These are phyloP conservation scores for Choloepus hoffmanni DNA, from an alignment of 2,113 vertebrate species.

Conservation along the genomic window DNA sequence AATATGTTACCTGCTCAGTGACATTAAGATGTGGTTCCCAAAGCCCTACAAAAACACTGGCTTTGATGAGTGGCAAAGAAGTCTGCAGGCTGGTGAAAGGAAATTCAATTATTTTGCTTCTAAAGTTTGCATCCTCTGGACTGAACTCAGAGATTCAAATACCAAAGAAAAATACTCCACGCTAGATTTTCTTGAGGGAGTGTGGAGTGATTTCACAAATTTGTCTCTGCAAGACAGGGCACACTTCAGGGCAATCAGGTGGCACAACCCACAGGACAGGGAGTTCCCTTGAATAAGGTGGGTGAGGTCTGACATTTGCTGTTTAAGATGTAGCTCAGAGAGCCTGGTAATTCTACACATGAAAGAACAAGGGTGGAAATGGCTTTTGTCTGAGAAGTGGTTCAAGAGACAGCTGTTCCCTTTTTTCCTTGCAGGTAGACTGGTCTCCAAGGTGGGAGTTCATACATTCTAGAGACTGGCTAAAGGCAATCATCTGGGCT, in stretches of 20 bases:
- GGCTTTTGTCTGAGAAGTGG: slow-evolving; percentile 66
- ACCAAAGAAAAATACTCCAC: slow-evolving; percentile 44
- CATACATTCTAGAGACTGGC: neutral
- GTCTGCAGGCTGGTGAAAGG: slow-evolving; percentile 45
- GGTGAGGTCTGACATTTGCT: rapidly evolving
- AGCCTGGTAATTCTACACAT: rapidly evolving
- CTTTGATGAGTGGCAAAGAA: slow-evolving; percentile 78
- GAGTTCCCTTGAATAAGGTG: rapidly evolving
- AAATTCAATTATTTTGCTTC: slow-evolving; percentile 21
- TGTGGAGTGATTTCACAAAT: neutral
- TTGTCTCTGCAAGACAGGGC: slow-evolving; percentile 39
- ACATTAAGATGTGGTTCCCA: slow-evolving; percentile 77
- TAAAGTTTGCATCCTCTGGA: slow-evolving; percentile 54
- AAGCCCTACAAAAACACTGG: slow-evolving; percentile 46
- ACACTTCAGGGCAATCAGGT: neutral
- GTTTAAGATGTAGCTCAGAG: slow-evolving; percentile 40
- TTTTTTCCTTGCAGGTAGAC: slow-evolving; percentile 39
- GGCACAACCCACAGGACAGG: neutral
- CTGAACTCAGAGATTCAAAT: slow-evolving; percentile 52
- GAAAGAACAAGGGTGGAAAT: neutral
- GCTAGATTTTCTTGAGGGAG: slow-evolving; percentile 14
- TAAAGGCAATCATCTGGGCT: neutral
- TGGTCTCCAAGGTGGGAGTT: slow-evolving; percentile 45
- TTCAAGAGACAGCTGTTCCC: slow-evolving; percentile 62
- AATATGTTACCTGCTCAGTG: slow-evolving; percentile 77